These are phyloP conservation scores for Brachyptera putata DNA, from an alignment of 2,888 invertebrate species.

Conservation along the genomic window DNA sequence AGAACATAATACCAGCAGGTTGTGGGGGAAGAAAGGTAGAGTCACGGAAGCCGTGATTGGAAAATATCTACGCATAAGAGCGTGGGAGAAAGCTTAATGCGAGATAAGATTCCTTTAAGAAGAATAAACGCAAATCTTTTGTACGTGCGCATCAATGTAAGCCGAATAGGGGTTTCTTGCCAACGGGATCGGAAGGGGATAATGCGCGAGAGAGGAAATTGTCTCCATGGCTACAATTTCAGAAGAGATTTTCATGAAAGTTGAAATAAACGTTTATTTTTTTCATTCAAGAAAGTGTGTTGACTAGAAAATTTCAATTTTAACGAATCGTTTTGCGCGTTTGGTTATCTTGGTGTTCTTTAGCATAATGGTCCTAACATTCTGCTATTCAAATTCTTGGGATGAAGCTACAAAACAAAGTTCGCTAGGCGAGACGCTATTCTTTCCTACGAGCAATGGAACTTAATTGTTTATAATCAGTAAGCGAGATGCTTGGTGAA, in stretches of 20 bases:
- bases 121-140: conserved; percentile 10
- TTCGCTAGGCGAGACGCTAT: no score
- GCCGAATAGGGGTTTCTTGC: background rate
- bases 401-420: no score
- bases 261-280: background rate
- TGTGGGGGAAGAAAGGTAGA: background rate
- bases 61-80: conserved; percentile 2
- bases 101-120: conserved; percentile 3
- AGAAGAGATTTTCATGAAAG: background rate
- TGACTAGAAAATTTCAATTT: conserved; percentile 4
- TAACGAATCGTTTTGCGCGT: background rate
- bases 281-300: background rate
- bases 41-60: background rate
- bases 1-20: no score
- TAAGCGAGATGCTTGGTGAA: no score
- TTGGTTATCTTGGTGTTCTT: no score
- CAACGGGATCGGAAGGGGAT: background rate
- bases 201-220: background rate
- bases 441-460: no score
- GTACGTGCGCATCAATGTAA: conserved; percentile 3
- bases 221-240: no score
- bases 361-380: no score
- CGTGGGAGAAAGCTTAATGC: background rate
- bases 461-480: no score
- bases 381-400: no score